Evolutionary conservation across 1,140 invertebrate species (phyloP).

Genomic region (Hyles vespertilio): DNA sequence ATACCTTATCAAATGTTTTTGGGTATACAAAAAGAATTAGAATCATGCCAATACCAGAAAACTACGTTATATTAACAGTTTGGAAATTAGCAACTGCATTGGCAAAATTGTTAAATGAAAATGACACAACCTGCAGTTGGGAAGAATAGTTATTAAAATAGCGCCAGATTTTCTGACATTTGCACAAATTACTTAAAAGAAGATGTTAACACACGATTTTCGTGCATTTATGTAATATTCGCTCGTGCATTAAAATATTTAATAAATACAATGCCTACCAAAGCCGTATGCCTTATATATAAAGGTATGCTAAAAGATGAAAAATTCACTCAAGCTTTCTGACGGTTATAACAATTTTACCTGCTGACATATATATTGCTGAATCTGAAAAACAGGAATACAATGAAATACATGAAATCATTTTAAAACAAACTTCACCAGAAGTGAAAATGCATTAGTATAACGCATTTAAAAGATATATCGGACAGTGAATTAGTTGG

Average conservation of each 20-base stretch:
- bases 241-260: conserved; percentile 25
- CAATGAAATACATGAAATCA: conserved; percentile 20
- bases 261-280: conserved; percentile 3
- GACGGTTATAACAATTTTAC: conserved; percentile 22
- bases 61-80: conserved; percentile 38
- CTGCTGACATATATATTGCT: background rate
- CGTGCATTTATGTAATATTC: conserved; percentile 41
- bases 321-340: conserved; percentile 32
- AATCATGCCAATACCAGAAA: conserved; percentile 28
- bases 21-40: conserved; percentile 32
- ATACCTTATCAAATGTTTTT: conserved; percentile 36
- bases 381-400: conserved; percentile 12
- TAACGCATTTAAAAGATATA: conserved; percentile 7
- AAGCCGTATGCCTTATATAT: conserved; percentile 16
- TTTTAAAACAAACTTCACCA: conserved; percentile 32
- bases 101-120: conserved; percentile 20
- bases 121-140: conserved; percentile 23
- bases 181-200: conserved; percentile 34
- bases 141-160: conserved; percentile 20
- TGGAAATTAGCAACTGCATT: conserved; percentile 37
- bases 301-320: conserved; percentile 21
- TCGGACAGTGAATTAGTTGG: too few relatives aligned
- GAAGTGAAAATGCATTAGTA: conserved; percentile 54
- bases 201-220: conserved; percentile 35
- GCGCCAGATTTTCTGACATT: conserved; percentile 24